Percentiles rank a stretch among this genome's conserved stretches.
phyloP scores from a whole-genome alignment of 2,888 invertebrate species.

The Dicranocentrus wangi region DNA sequence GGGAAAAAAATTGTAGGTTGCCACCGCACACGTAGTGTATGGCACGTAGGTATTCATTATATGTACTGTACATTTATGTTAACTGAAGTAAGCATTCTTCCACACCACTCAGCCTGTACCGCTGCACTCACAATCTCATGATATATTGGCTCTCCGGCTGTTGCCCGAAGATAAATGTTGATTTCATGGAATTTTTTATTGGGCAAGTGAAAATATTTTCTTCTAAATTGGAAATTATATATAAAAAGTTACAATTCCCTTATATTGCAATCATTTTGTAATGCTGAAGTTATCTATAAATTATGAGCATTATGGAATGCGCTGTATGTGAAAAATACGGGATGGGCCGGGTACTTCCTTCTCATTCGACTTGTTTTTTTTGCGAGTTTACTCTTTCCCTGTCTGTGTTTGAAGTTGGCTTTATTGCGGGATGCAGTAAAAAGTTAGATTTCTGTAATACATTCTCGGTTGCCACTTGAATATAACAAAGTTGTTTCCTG shows the following conservation, averaged over 20 bases:
- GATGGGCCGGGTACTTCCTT: neutral
- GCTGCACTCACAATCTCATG: conserved; percentile 31
- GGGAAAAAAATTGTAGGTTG: neutral
- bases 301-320: conserved; percentile 22
- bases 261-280: conserved; percentile 47
- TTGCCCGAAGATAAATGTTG: conserved; percentile 63
- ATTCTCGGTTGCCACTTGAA: conserved; percentile 5
- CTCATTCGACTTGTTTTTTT: neutral
- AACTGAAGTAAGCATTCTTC: too few species aligned
- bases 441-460: neutral
- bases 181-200: conserved; percentile 64
- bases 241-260: conserved; percentile 47
- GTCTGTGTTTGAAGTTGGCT: neutral
- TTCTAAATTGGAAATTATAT: conserved; percentile 61
- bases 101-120: neutral
- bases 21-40: too few species aligned
- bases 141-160: conserved; percentile 63
- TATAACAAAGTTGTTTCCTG: conserved; percentile 13
- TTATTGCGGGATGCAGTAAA: conserved; percentile 12
- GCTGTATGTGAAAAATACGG: neutral
- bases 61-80: too few species aligned
- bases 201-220: conserved; percentile 64
- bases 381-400: neutral
- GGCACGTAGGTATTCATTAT: too few species aligned
- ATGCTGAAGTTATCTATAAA: conserved; percentile 44